Evolutionary conservation across 2,888 invertebrate genomes (phyloP), one percentile per base, ranked within the genome.

Genomic region (Lasioglossum leucozonium): DNA sequence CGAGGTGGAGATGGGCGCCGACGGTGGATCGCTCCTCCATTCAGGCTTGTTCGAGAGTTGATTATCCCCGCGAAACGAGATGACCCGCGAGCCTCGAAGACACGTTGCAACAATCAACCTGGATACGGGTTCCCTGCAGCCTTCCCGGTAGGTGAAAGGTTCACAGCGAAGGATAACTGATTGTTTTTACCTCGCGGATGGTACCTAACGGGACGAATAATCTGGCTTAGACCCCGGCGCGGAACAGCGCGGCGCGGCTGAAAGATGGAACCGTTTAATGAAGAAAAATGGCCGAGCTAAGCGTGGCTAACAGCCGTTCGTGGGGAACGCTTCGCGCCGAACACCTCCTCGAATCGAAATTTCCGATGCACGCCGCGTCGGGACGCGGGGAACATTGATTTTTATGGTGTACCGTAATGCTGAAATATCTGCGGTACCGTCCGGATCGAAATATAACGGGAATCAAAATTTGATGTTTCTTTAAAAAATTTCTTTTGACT

Each of bases 181-280:
- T 90, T 90, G 90, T 89, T 82, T 81, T 84, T 88, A 85, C 87
- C 90, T 84, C 83, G 88, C 87, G 89, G 89, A 85, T 82, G 84
- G 83, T 83, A 87, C 85, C 89, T 90, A 90, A 90, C 89, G 90
- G 90, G 89, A 90, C 77, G 90, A 79, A 87, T 84, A 90, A 87
- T 89, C 88, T 86, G 72, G 81, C 85, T 81, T 76, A 69, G 81
- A 79, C 73, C 80, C 18, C 73, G 30, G n/a, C 40, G 34, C 34
- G 2, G 34, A n/a, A n/a, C n/a, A n/a, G n/a, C n/a, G n/a, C n/a
- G n/a, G n/a, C n/a, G 34, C 73, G 30, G 30, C 40, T 5, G 67
- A 47, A 75, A 75, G 73, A 78, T 79, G 83, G 75, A 76, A 79
- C 72, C 44, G 58, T 77, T 88, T 87, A 76, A 82, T 81, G 88